A percentile compares a stretch with the other conserved stretches of the same genome.
Evolutionary conservation across 2,113 vertebrate genomes (phyloP).

Genomic region (Albula goreensis): DNA sequence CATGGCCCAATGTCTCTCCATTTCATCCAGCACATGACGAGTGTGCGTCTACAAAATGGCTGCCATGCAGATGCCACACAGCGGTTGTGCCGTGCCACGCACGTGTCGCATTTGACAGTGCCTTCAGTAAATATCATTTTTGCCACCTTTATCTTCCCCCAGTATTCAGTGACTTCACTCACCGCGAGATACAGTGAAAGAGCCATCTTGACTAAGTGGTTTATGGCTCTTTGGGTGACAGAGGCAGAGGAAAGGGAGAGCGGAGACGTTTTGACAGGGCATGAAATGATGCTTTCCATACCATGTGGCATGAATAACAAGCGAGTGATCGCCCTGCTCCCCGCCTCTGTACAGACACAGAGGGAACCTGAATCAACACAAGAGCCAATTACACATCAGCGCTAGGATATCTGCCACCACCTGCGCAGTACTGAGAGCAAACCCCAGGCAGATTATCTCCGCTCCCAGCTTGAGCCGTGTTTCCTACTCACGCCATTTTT

Average conservation of each 20-base stretch:
- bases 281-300: background rate
- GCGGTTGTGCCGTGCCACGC: background rate
- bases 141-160: background rate
- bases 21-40: too few relatives aligned
- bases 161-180: background rate
- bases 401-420: background rate
- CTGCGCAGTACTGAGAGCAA: background rate
- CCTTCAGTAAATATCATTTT: background rate
- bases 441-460: background rate
- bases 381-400: background rate
- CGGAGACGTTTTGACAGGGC: background rate
- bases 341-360: background rate
- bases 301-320: background rate
- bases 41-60: background rate
- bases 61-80: background rate
- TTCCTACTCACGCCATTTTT: background rate
- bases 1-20: too few relatives aligned
- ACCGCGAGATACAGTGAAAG: background rate
- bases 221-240: background rate
- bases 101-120: background rate
- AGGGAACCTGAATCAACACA: background rate
- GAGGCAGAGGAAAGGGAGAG: background rate
- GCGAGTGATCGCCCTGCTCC: background rate
- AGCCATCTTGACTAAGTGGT: background rate
- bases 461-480: background rate